Evolutionary conservation across 2,797 vertebrate species (phyloP).

Genomic region (Astyanax mexicanus): DNA sequence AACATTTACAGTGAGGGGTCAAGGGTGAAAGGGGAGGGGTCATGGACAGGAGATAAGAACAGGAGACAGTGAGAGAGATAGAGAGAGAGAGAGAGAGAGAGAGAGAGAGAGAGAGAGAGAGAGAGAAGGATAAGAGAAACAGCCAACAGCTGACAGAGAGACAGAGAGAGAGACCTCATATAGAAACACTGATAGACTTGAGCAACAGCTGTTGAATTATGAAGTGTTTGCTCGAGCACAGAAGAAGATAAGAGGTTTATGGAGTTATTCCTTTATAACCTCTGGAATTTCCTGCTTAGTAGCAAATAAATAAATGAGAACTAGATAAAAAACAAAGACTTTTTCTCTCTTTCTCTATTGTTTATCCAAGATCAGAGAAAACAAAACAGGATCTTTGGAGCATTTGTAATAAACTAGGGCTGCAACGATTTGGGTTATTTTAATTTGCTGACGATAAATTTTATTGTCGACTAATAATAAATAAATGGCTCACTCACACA

Average conservation of each 20-base stretch:
- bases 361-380: no score
- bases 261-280: not conserved
- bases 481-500: no score
- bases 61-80: constrained; percentile 29
- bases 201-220: constrained; percentile 47
- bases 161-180: constrained; percentile 26
- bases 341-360: not conserved
- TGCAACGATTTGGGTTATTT: no score
- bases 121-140: constrained; percentile 17
- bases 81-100: constrained; percentile 32
- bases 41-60: constrained; percentile 23
- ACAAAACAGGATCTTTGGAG: no score
- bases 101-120: constrained; percentile 19
- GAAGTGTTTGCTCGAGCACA: constrained; percentile 22
- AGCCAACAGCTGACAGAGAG: constrained; percentile 29
- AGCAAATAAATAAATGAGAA: not conserved
- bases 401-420: no score
- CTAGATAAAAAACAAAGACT: no score
- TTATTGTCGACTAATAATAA: no score
- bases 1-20: constrained; percentile 41
- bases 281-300: not conserved
- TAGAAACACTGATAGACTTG: constrained; percentile 47
- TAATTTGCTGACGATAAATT: no score
- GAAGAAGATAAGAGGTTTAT: not conserved
- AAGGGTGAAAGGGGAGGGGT: constrained; percentile 42